Base-by-base conservation (phyloP, 2,888 invertebrate genomes). In the Myathropa florea region DNA sequence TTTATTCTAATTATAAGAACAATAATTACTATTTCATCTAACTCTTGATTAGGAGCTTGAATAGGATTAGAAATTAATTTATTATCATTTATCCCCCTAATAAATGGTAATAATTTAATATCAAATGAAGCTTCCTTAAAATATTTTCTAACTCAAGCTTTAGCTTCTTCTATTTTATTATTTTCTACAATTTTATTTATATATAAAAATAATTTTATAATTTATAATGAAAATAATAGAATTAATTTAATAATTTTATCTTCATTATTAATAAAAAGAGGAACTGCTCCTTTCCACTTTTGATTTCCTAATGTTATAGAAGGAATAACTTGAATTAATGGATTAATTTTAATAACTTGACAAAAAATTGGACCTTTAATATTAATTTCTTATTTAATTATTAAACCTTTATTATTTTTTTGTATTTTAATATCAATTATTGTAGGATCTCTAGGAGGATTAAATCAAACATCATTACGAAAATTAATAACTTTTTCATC, bases 311-410 rank as follows among this genome's bases (percentile, higher is more conserved):
- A 93, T 92, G 93, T 95, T 90, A 93, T 94, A 89, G 94, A 94
- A 93, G 94, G 94, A 2, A 89, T 95, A 93, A 92, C 91, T 30
- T 95, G 94, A 94, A 91, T 93, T 88, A 94, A 94, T 92, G 91
- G 92, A 83, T 91, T 94, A 90, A 92, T 95, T 90, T 91, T 95
- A 93, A 92, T 94, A 92, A 94, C 94, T 0, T 95, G 94, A 93
- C 95, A 95, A 94, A 95, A 95, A 94, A 93, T 95, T 93, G 93
- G 94, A 46, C 95, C 95, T 2, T 92, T 95, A 93, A 93, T 94
- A 91, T 88, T 94, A 90, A 89, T 94, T 60, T 93, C 93, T 67
- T 94, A 94, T 91, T 92, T 92, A 90, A 90, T 92, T 90, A 92
- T 92, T 91, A 91, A 91, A 89, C 91, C 92, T 89, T 92, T 94